Base-by-base conservation (phyloP, 2,113 vertebrate genomes). In the Columba livia region DNA sequence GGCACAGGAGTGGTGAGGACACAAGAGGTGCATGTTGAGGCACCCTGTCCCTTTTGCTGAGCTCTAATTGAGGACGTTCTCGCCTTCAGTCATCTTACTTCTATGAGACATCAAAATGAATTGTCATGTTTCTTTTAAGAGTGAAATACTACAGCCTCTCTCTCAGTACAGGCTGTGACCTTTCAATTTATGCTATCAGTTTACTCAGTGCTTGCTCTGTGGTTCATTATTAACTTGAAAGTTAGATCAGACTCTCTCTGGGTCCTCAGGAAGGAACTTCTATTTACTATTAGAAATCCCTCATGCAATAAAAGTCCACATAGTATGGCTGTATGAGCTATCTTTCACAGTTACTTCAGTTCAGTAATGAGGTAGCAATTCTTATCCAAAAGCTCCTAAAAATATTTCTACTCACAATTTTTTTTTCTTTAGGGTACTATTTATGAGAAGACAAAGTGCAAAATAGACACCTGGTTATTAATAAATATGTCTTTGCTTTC, bases 201-300 rank as follows among this genome's bases (percentile, higher is more conserved):
- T 96, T 96, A 95, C 94, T 92, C 92, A 79, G 75, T 40, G 71
- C 88, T 84, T 71, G 69, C 88, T 90, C 77, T 90, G 77, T 72
- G 79, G 92, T 82, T 95, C 88, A 92, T 93, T 83, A 96, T 97
- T 96, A 96, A 94, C 94, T 90, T 67, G 70, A 67, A 94, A 95
- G 72, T 95, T 84, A 40, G 92, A 95, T 94, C 94, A 72, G 86
- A 65, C 83, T 86, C 73, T 87, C 54, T 79, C 40, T 34, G 40
- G 57, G 44, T 90, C 73, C 88, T 94, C 83, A 71, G 61, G 66
- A 90, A 93, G 66, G 69, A 97, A 64, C 71, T 93, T 90, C 77
- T 95, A 82, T 94, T 92, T 88, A 93, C 92, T 95, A 36, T 54
- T 82, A 93, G 85, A 95, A 95, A 94, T 93, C 92, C 66, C 90